A percentile compares a stretch with the other conserved stretches of the same genome.
phyloP scores from a whole-genome alignment of 2,113 vertebrate species.

The Micromys minutus region DNA sequence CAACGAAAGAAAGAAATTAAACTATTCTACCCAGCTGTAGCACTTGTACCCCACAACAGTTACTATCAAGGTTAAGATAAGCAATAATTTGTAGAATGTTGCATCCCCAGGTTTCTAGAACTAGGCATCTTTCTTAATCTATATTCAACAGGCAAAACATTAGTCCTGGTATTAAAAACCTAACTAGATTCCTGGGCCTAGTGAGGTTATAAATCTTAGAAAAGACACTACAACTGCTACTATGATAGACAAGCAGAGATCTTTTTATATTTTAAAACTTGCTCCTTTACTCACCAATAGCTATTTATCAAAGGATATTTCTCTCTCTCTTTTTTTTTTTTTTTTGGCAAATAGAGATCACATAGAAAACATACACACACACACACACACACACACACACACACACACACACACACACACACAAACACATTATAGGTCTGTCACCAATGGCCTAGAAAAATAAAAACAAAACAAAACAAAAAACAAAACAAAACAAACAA shows the following conservation, averaged over 20 bases:
- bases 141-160: no score
- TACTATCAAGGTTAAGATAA: not conserved
- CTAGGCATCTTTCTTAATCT: not conserved
- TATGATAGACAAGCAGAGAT: not conserved
- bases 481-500: no score
- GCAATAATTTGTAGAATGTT: not conserved
- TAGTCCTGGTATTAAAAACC: not conserved
- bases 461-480: no score
- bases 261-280: not conserved
- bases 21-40: not conserved
- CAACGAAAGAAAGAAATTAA: not conserved
- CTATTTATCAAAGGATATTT: not conserved
- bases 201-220: not conserved
- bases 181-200: not conserved
- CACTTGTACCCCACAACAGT: not conserved
- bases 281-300: not conserved
- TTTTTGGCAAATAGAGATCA: not conserved
- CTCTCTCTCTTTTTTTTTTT: no score
- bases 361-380: no score
- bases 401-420: no score
- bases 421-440: not conserved
- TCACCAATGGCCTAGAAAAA: not conserved
- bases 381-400: no score
- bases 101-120: no score
- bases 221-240: not conserved